Evolutionary conservation across 2,888 invertebrate genomes (phyloP).

Genomic region (Auanema sp.): DNA sequence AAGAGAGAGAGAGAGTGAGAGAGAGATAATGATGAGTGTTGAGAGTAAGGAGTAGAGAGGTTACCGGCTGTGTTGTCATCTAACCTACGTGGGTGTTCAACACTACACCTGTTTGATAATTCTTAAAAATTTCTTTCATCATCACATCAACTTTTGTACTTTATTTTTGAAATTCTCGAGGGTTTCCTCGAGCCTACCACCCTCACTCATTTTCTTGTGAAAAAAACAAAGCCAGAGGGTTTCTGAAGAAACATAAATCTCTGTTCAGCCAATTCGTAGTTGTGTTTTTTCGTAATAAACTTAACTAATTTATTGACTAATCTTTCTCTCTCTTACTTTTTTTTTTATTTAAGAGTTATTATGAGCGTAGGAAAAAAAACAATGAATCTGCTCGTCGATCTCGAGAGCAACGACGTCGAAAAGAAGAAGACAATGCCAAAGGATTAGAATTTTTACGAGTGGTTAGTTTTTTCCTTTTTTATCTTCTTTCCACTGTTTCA

Average conservation of each 20-base stretch:
- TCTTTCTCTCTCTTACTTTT: not conserved
- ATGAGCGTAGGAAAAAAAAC: slow-evolving; percentile 66
- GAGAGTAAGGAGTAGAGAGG: not conserved
- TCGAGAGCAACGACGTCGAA: slow-evolving; percentile 64
- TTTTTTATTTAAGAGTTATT: slow-evolving; percentile 51
- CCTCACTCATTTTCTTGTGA: too few species aligned
- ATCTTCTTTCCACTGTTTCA: not conserved
- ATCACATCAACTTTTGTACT: too few species aligned
- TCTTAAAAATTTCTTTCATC: too few species aligned
- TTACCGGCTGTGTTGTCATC: too few species aligned
- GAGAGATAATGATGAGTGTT: not conserved
- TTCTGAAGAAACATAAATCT: too few species aligned
- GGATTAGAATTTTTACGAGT: slow-evolving; percentile 40
- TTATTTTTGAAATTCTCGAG: too few species aligned
- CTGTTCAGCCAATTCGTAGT: too few species aligned
- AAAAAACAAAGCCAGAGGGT: too few species aligned
- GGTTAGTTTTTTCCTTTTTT: slow-evolving; percentile 2
- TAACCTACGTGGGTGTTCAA: too few species aligned
- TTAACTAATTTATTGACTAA: not conserved
- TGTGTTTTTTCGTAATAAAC: too few species aligned
- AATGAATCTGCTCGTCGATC: slow-evolving; percentile 67
- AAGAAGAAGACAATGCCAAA: slow-evolving; percentile 65
- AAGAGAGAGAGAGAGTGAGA: not conserved
- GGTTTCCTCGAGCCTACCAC: too few species aligned
- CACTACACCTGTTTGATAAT: too few species aligned